Evolutionary conservation across 2,797 vertebrate genomes (phyloP), one percentile per base, ranked within the genome.

Genomic region (Notolepis coatsorum): DNA sequence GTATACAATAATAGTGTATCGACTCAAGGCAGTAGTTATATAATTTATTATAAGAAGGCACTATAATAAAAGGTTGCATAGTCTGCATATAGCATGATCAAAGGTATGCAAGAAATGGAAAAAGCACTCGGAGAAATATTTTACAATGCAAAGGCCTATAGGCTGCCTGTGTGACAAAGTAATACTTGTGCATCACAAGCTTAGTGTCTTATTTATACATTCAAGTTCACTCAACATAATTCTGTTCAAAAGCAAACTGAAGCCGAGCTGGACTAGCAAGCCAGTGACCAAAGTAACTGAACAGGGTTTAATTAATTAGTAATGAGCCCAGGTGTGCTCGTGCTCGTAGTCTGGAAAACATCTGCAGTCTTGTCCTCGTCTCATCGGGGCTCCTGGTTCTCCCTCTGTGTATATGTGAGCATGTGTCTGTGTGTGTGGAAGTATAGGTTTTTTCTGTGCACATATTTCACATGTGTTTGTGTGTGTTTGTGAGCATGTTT

Each of bases 91-190:
- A 23, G 21, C 42, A 45, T 12, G 15, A 37, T 12, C 42, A 10
- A 13, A n/a, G 27, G 27, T 69, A 43, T 60, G 8, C 62, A 57
- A 61, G 65, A 31, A 54, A 68, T 63, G 41, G 43, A 45, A 25
- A 68, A 75, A 51, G 52, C 68, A 81, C 47, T 54, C n/a, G 23
- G 25, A 71, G 54, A 60, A 38, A 71, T 79, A 72, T 69, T 73
- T 85, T 81, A 85, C 71, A 86, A 27, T 47, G 38, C 57, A 45
- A 63, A 13, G n/a, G 13, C 46, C n/a, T 75, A n/a, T n/a, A n/a
- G n/a, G n/a, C n/a, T n/a, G n/a, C n/a, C n/a, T n/a, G n/a, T 15
- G 15, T 43, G 9, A 20, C 15, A 54, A 48, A 61, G 46, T 9
- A 58, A 42, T 17, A 64, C 1, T 9, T 46, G 64, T 43, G 55